phyloP scores from a whole-genome alignment of 2,888 invertebrate genomes.

The Erpobdella octoculata region DNA sequence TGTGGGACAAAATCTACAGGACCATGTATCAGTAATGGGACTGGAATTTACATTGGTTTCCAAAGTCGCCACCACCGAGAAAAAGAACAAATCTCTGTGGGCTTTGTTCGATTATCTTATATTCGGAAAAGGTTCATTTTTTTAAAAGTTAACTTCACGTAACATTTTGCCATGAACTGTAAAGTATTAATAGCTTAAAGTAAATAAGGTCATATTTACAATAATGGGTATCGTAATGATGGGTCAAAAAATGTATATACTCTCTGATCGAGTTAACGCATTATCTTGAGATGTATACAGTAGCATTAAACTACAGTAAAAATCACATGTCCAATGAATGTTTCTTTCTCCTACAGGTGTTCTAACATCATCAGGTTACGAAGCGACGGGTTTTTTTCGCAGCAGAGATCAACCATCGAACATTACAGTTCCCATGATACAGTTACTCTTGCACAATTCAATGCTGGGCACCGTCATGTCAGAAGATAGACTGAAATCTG shows the following conservation, averaged over 20 bases:
- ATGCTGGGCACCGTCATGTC: conserved; percentile 31
- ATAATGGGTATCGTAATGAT: too few species aligned
- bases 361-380: conserved; percentile 55
- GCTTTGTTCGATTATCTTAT: conserved; percentile 39
- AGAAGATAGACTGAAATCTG: conserved; percentile 11
- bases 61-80: conserved; percentile 33
- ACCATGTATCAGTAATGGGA: conserved; percentile 40
- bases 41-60: conserved; percentile 31
- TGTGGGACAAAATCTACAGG: conserved; percentile 47
- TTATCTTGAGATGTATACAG: too few species aligned
- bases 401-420: conserved; percentile 32
- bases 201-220: too few species aligned
- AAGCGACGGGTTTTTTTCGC: conserved; percentile 37
- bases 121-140: conserved; percentile 37
- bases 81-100: conserved; percentile 33
- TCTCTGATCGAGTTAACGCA: too few species aligned
- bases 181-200: too few species aligned
- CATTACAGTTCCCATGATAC: conserved; percentile 31
- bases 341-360: conserved; percentile 27
- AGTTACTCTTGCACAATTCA: conserved; percentile 31
- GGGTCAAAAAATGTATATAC: too few species aligned
- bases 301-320: too few species aligned
- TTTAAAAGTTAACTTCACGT: background rate
- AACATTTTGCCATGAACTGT: too few species aligned
- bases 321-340: background rate